Conservation (phyloP, 1,140 invertebrate genomes). For the Neodiprion fabricii region DNA sequence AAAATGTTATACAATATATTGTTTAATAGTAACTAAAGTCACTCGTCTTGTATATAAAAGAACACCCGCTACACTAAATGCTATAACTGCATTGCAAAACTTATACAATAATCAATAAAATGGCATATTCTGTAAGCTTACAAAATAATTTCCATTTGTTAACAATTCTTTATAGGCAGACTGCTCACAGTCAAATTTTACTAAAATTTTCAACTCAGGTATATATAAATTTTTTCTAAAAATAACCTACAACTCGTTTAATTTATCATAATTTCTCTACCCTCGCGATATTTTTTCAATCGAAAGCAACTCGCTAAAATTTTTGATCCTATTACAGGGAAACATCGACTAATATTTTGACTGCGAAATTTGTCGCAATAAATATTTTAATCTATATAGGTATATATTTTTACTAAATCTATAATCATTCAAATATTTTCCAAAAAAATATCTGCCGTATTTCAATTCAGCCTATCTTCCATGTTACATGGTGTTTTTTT, state of each 20-base stretch:
- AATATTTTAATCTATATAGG: too few relatives aligned
- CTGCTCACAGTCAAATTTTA: not conserved
- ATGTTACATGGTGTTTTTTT: too few relatives aligned
- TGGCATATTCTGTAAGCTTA: not conserved
- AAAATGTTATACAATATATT: constrained; percentile 14
- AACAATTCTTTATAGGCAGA: not conserved
- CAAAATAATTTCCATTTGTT: constrained; percentile 1
- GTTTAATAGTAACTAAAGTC: constrained; percentile 16
- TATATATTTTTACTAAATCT: too few relatives aligned
- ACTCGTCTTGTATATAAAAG: constrained; percentile 34
- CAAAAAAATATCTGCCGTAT: not conserved
- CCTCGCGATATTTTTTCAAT: not conserved
- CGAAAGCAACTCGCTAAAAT: not conserved
- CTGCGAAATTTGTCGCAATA: not conserved
- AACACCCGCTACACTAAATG: constrained; percentile 32
- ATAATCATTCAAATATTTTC: not conserved
- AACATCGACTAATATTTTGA: not conserved
- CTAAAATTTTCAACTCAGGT: not conserved
- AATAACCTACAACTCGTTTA: not conserved
- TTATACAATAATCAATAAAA: constrained; percentile 11
- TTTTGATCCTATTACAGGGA: not conserved
- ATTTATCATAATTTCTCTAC: not conserved
- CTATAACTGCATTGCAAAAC: constrained; percentile 25
- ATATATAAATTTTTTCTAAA: not conserved
- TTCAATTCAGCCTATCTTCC: too few relatives aligned